Evolutionary conservation across 2,113 vertebrate species (phyloP).

Genomic region (Hyla sarda): DNA sequence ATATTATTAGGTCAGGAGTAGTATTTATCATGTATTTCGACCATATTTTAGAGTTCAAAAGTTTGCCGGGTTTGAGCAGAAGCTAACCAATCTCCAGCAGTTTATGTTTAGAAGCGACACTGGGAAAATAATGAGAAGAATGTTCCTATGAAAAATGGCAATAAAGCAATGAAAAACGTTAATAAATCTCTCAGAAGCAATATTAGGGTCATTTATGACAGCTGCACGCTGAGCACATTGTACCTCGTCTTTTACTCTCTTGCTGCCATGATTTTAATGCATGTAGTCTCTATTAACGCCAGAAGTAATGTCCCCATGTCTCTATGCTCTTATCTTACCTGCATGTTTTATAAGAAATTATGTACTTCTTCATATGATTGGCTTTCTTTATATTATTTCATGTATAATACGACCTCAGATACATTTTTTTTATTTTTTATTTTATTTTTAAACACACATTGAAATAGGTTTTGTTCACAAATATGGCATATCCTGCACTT

Average conservation of each 20-base stretch:
- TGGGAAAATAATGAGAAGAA: constrained; percentile 60
- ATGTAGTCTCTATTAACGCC: not conserved
- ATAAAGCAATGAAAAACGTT: too few species aligned
- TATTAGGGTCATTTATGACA: not conserved
- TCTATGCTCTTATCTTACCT: not conserved
- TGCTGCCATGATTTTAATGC: not conserved
- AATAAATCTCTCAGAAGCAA: constrained; percentile 2
- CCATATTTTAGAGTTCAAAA: constrained; percentile 62
- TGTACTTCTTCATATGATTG: too few species aligned
- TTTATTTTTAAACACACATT: too few species aligned
- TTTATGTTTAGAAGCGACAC: constrained; percentile 60
- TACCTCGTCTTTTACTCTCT: not conserved
- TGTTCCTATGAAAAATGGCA: constrained; percentile 5
- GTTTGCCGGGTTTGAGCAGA: constrained; percentile 48
- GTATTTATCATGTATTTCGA: constrained; percentile 57
- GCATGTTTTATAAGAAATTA: too few species aligned
- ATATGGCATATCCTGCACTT: too few species aligned
- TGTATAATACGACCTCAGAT: too few species aligned
- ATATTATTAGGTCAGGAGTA: constrained; percentile 61
- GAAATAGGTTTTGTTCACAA: too few species aligned
- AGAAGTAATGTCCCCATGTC: not conserved
- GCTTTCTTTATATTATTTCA: too few species aligned
- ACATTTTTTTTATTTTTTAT: too few species aligned
- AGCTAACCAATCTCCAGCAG: constrained; percentile 19
- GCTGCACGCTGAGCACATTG: not conserved